Percentiles rank a stretch among this genome's conserved stretches.
These are phyloP conservation scores for Oceanites oceanicus DNA, from an alignment of 2,113 vertebrate genomes.

Conservation along the genomic window DNA sequence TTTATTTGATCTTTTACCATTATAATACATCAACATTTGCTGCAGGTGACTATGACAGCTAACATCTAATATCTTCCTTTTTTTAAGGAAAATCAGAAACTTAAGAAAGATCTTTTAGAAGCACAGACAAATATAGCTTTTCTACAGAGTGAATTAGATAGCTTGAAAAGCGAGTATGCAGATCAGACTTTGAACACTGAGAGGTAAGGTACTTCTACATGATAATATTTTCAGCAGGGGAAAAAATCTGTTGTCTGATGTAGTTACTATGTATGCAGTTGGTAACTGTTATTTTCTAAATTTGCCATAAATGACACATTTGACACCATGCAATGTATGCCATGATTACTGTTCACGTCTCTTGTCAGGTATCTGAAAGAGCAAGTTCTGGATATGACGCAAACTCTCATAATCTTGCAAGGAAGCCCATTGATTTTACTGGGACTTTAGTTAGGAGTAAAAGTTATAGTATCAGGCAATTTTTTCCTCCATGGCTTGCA, in stretches of 20 bases:
- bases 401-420: not conserved
- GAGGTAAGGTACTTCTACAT: constrained; percentile 72
- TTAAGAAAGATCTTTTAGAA: constrained; percentile 92
- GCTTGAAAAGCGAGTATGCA: constrained; percentile 90
- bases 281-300: not conserved
- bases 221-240: not conserved
- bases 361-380: not conserved
- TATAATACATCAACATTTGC: not conserved
- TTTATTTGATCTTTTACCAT: not conserved
- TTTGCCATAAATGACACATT: not conserved
- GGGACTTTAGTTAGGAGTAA: not conserved
- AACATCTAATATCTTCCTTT: not conserved
- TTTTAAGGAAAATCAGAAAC: constrained; percentile 89
- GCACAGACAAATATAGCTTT: constrained; percentile 91
- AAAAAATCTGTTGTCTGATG: not conserved
- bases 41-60: not conserved
- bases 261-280: not conserved
- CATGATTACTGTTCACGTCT: not conserved
- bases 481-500: not conserved
- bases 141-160: constrained; percentile 91
- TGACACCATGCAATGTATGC: not conserved
- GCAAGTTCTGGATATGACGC: not conserved
- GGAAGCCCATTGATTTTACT: not conserved
- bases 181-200: constrained; percentile 91
- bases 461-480: not conserved